phyloP scores from a whole-genome alignment of 1,140 invertebrate species.

The Drosophila melanica region DNA sequence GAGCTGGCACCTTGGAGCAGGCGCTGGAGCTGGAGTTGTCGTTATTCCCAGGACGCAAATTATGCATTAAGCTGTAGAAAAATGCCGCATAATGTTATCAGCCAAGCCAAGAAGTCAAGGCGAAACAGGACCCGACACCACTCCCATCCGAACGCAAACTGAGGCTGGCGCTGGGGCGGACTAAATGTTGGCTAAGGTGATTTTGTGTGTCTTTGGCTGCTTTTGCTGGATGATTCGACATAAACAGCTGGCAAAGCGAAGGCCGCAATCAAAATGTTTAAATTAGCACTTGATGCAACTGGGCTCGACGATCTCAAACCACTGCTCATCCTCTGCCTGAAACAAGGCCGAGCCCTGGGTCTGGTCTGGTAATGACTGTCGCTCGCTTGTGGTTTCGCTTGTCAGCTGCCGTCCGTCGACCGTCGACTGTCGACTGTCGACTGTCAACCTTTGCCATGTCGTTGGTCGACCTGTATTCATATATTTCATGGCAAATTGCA shows the following conservation, averaged over 20 bases:
- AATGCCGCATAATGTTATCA: conserved; percentile 79
- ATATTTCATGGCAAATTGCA: conserved; percentile 66
- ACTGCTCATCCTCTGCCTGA: conserved; percentile 4
- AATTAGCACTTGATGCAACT: conserved; percentile 78
- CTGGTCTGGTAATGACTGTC: background rate
- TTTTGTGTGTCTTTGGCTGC: conserved; percentile 23
- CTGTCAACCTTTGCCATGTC: background rate
- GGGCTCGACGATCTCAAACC: conserved; percentile 21
- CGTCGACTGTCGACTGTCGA: conserved; percentile 5
- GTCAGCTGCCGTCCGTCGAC: conserved; percentile 9
- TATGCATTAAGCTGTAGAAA: conserved; percentile 82
- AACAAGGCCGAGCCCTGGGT: background rate
- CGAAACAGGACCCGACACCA: background rate
- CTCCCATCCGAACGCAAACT: background rate
- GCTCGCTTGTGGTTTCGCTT: conserved; percentile 26
- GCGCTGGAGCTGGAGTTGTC: conserved; percentile 19
- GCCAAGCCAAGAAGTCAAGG: conserved; percentile 31
- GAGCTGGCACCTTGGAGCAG: conserved; percentile 31
- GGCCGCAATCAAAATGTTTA: conserved; percentile 78
- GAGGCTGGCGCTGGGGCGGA: background rate
- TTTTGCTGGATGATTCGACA: conserved; percentile 31
- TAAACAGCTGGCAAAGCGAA: conserved; percentile 35
- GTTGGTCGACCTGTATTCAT: conserved; percentile 37
- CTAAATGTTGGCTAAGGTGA: conserved; percentile 38
- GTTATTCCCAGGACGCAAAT: conserved; percentile 79